Percentiles rank a stretch among this genome's conserved stretches.
These are phyloP conservation scores for Plotosus lineatus DNA, from an alignment of 2,113 vertebrate genomes.

Conservation along the genomic window DNA sequence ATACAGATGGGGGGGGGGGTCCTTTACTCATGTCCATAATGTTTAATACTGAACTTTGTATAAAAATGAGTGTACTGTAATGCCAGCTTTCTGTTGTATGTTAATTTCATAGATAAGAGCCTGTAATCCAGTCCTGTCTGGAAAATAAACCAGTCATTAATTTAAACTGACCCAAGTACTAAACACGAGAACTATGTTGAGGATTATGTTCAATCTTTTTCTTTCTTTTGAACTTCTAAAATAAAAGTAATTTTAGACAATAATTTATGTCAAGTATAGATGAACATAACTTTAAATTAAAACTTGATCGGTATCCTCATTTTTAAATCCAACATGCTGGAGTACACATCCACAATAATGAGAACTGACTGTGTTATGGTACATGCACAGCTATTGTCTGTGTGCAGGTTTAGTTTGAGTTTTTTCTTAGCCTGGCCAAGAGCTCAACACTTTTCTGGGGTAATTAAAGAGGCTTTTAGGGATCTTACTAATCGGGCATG, in stretches of 20 bases:
- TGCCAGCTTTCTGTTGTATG: too few species aligned
- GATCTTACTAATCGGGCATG: constrained; percentile 47
- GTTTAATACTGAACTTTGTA: too few species aligned
- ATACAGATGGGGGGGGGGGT: too few species aligned
- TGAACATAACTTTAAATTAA: background rate
- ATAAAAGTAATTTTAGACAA: constrained; percentile 6
- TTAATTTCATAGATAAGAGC: too few species aligned
- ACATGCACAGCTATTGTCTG: constrained; percentile 46
- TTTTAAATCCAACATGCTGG: background rate
- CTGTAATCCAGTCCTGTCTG: background rate
- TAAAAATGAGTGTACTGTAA: too few species aligned
- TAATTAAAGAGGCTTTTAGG: constrained; percentile 20
- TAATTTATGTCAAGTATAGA: background rate
- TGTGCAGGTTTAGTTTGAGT: constrained; percentile 39
- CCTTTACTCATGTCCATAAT: too few species aligned
- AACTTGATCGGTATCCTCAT: constrained; percentile 6
- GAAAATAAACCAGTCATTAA: background rate
- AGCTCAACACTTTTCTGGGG: constrained; percentile 16
- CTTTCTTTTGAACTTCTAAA: background rate
- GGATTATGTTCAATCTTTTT: background rate
- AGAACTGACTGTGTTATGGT: background rate
- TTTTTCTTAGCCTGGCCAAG: constrained; percentile 55
- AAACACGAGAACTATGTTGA: background rate
- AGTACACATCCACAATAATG: background rate
- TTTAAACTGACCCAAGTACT: background rate